Evolutionary conservation across 1,140 invertebrate genomes (phyloP).

Genomic region (Zaprionus kolodkinae): DNA sequence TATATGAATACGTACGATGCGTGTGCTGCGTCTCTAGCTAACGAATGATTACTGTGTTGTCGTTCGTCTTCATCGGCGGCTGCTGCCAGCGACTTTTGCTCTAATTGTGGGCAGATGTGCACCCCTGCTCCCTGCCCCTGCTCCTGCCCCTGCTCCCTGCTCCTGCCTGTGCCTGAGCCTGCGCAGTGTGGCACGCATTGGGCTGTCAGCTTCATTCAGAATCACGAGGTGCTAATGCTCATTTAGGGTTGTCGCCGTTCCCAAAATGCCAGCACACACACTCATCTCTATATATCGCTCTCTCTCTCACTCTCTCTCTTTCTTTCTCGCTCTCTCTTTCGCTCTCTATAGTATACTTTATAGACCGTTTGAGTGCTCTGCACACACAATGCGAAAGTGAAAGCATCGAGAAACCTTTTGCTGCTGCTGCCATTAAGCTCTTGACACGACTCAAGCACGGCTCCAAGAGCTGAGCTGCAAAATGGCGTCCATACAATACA

Average conservation of each 20-base stretch:
- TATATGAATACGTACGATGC: conserved; percentile 9
- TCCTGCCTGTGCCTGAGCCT: conserved; percentile 14
- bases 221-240: conserved; percentile 50
- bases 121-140: no score
- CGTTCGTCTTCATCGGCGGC: conserved; percentile 7
- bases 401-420: conserved; percentile 18
- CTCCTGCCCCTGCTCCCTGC: not conserved
- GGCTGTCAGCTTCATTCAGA: conserved; percentile 44
- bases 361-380: conserved; percentile 14
- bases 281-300: not conserved
- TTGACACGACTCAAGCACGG: not conserved
- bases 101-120: conserved; percentile 27
- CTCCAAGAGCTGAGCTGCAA: not conserved
- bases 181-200: conserved; percentile 22
- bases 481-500: not conserved
- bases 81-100: conserved; percentile 29
- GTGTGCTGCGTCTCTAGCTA: conserved; percentile 50
- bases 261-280: conserved; percentile 26
- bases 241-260: conserved; percentile 50
- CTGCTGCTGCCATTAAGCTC: conserved; percentile 9
- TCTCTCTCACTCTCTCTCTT: no score
- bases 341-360: not conserved
- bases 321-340: not conserved
- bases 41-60: conserved; percentile 55
- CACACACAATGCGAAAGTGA: conserved; percentile 28